Evolutionary conservation across 1,140 invertebrate species (phyloP), one percentile per base, ranked within the genome.

Genomic region (Drosophila prosaltans): DNA sequence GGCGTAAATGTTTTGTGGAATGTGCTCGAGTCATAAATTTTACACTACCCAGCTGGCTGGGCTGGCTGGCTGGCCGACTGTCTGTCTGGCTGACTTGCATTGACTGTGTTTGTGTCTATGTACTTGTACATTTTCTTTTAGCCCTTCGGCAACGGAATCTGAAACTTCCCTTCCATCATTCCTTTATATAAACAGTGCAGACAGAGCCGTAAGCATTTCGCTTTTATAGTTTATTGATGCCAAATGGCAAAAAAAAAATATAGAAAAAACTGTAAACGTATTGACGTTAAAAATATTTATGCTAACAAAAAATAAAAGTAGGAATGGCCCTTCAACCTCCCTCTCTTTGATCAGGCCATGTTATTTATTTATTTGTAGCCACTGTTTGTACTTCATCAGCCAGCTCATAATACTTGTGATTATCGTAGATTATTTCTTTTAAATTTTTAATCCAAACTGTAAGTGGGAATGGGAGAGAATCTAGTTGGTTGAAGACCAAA

Each of bases 181-280:
- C 3, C 32, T 36, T 36, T 62, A 71, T 74, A 83, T 70, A 78
- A 80, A 74, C 66, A 80, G 30, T 48, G 51, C 80, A 83, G 84
- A 89, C 68, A 74, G 57, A 55, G 73, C 83, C 76, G 70, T 68
- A 70, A 89, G 83, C 83, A 88, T 78, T 83, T 79, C 74, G 84
- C 84, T 80, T 88, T 88, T 83, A 89, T 89, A 88, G 83, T 88
- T 89, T 89, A 88, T 88, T 89, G 83, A 89, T 89, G 83, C 84
- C 73, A 69, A 88, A 80, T 88, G 84, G 80, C 41, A 55, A 78
- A 36, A 36, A 36, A 36, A 6, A 36, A 36, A 36, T 4, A 36
- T 5, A 7, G 32, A 36, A 36, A 36, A 88, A 88, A 83, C 73
- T 79, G 82, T 67, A 67, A 72, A 71, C 64, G 83, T 89, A 86